These are phyloP conservation scores for Varanus salvator DNA, from an alignment of 2,113 vertebrate species.

Conservation along the genomic window DNA sequence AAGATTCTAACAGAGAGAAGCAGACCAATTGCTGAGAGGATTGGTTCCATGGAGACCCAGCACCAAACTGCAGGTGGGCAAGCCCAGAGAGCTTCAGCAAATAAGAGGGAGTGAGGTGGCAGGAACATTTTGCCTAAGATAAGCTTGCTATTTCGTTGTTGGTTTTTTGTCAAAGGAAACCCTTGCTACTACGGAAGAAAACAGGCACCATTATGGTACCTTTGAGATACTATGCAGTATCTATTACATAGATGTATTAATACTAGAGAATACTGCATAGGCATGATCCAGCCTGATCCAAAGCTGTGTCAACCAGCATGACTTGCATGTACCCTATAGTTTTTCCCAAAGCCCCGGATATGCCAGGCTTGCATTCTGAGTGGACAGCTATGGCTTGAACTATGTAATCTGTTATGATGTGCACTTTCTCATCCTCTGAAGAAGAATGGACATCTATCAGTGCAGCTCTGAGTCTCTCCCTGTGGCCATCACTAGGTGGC, in stretches of 20 bases:
- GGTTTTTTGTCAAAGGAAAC: neutral
- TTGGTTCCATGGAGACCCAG: neutral
- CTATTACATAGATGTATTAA: too few species aligned
- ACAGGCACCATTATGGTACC: too few species aligned
- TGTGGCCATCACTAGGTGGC: too few species aligned
- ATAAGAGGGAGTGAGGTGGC: neutral
- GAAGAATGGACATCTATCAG: neutral
- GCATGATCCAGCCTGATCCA: neutral
- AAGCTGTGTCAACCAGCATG: neutral
- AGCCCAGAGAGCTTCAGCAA: neutral
- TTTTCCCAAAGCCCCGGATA: neutral
- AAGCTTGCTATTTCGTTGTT: neutral
- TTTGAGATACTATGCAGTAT: neutral
- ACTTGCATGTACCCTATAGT: too few species aligned
- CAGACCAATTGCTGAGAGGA: neutral
- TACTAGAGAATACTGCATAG: neutral
- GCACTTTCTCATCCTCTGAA: neutral
- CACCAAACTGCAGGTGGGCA: neutral
- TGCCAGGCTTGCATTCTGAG: neutral
- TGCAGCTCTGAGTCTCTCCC: neutral
- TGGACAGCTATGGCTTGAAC: neutral
- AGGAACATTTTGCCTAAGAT: neutral
- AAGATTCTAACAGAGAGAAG: neutral
- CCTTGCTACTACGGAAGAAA: neutral
- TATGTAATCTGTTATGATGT: neutral